Percentiles rank a stretch among this genome's conserved stretches.
These are phyloP conservation scores for Zoanthus sansibaricus DNA, from an alignment of 92 coral and sea anemone species.

Conservation along the genomic window DNA sequence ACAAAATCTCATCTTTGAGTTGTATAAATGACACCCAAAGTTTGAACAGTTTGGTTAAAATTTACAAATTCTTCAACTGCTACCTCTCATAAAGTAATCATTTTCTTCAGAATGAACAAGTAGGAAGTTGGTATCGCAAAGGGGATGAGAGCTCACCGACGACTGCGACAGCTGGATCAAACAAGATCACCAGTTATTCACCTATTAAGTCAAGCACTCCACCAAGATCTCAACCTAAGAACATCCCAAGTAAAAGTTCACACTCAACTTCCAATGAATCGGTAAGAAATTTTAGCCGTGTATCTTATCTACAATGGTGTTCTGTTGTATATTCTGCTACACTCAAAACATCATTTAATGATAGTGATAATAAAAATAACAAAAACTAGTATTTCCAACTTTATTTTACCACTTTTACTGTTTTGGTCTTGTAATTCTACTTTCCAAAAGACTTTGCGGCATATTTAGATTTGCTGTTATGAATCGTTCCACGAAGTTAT, in stretches of 20 bases:
- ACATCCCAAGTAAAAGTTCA: not conserved
- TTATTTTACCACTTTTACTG: too few species aligned
- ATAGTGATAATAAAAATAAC: too few species aligned
- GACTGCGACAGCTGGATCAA: not conserved
- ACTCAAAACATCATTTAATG: too few species aligned
- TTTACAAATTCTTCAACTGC: not conserved
- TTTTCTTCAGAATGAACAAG: not conserved
- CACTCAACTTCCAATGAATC: not conserved
- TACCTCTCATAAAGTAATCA: not conserved
- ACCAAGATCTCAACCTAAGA: not conserved
- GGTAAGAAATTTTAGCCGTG: not conserved
- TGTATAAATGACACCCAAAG: not conserved
- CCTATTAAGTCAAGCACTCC: not conserved
- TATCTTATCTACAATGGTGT: too few species aligned
- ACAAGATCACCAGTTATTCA: not conserved
- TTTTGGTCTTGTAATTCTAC: too few species aligned
- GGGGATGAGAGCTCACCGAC: not conserved
- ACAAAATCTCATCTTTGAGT: not conserved
- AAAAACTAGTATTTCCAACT: too few species aligned
- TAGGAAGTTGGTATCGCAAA: slow-evolving; percentile 4
- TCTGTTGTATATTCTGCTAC: too few species aligned
- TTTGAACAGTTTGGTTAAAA: not conserved
- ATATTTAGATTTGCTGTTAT: too few species aligned
- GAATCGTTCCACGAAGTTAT: too few species aligned
- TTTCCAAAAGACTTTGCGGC: too few species aligned